Conservation (phyloP, 2,797 vertebrate genomes). For the Lutra lutra region DNA sequence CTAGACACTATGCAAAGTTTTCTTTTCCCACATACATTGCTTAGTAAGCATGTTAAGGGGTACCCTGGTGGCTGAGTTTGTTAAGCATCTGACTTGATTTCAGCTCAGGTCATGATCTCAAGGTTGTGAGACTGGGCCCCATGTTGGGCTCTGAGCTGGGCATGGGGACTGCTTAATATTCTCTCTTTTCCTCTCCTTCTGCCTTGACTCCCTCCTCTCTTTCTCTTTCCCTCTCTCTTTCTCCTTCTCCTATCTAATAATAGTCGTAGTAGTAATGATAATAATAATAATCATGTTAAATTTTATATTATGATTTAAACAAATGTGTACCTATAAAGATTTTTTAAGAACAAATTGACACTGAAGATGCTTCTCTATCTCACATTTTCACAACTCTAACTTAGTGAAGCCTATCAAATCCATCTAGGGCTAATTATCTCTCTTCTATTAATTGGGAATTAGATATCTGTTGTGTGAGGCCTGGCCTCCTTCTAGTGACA, state of each 20-base stretch:
- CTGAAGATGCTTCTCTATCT: not conserved
- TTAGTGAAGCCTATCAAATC: not conserved
- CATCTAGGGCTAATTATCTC: not conserved
- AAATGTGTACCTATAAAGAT: not conserved
- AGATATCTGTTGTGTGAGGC: not conserved
- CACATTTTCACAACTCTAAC: not conserved
- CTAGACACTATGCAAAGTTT: not conserved
- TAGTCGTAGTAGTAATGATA: too few species aligned
- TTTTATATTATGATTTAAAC: slow-evolving; percentile 8
- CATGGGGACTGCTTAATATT: not conserved
- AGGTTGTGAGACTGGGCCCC: not conserved
- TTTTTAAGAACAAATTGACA: not conserved
- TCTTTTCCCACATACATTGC: not conserved
- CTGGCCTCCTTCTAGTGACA: not conserved
- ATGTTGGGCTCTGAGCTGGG: not conserved
- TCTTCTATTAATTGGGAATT: slow-evolving; percentile 14
- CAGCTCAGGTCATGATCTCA: not conserved
- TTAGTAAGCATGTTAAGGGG: not conserved
- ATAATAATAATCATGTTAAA: not conserved
- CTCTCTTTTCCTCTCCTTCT: not conserved
- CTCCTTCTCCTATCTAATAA: too few species aligned
- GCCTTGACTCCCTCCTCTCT: not conserved
- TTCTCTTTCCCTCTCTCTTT: not conserved
- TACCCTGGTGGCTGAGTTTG: not conserved
- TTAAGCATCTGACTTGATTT: not conserved